Base-by-base conservation (phyloP, 2,113 vertebrate species). In the Cyanoramphus novaezelandiae region DNA sequence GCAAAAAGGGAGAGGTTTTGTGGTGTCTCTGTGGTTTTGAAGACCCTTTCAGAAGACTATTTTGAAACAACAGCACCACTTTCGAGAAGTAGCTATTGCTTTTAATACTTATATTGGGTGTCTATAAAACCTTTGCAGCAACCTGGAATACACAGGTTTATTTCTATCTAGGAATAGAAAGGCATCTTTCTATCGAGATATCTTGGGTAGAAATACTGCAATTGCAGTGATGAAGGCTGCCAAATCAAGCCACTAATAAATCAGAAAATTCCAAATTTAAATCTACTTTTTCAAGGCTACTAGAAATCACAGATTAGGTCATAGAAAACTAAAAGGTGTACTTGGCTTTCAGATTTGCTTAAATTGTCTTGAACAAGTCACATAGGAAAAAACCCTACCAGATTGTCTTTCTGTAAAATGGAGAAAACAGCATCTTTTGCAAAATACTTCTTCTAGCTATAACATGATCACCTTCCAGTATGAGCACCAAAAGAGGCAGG, bases 331-430 rank as follows among this genome's bases (percentile, higher is more conserved):
- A 27, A 33, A 89, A 82, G 2, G 21, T 9, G 4, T 60, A 33
- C 3, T 70, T 77, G 46, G 11, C 9, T 55, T 84, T 76, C n/a
- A 77, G 17, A 46, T 90, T 94, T 83, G 14, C 14, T 88, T 62
- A 52, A 85, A 49, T 12, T 70, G 2, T 28, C 31, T 77, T 49
- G 14, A 16, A 6, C 27, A 77, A 72, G 14, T 47, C 27, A 44
- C 13, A 57, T 2, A 15, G 16, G 19, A 27, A 35, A 31, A 75
- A 23, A 5, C 0, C 0, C 4, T 12, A 47, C 2, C 3, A 35
- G 2, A 43, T 67, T 86, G 4, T 50, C 39, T 65, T 16, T 37
- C 17, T 70, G 59, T 41, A 46, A 77, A 82, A 53, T 11, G 15
- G 49, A 86, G 21, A 74, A 79, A 78, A 67, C 24, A 19, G 4